A percentile compares a stretch with the other conserved stretches of the same genome.
These are phyloP conservation scores for Amia ocellicauda DNA, from an alignment of 2,113 vertebrate genomes.

Conservation along the genomic window DNA sequence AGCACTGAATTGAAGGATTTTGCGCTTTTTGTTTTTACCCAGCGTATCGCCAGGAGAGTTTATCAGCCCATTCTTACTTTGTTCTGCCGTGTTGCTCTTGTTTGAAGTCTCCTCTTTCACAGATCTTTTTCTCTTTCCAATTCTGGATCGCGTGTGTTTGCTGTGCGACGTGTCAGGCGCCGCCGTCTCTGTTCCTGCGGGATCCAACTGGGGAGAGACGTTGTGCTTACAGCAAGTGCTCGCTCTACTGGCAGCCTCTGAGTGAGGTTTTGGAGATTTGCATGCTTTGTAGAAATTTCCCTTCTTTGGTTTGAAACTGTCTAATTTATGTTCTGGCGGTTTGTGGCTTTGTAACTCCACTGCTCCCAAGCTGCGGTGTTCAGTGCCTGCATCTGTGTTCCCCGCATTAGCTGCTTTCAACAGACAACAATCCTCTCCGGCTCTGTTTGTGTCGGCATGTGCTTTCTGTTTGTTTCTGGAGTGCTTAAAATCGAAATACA, in stretches of 20 bases:
- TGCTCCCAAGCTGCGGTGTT: constrained; percentile 32
- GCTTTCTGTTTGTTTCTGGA: constrained; percentile 50
- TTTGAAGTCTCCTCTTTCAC: constrained; percentile 50
- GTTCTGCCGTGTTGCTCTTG: constrained; percentile 48
- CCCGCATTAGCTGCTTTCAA: constrained; percentile 39
- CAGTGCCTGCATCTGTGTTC: constrained; percentile 49
- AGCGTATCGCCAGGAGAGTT: constrained; percentile 59
- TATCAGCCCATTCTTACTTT: constrained; percentile 60
- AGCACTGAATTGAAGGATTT: constrained; percentile 31
- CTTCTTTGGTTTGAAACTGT: constrained; percentile 71
- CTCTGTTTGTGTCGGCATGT: constrained; percentile 34
- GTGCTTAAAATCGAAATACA: constrained; percentile 72
- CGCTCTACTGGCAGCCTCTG: constrained; percentile 57
- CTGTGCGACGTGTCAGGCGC: constrained; percentile 47
- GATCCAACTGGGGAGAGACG: constrained; percentile 43
- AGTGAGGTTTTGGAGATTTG: constrained; percentile 69
- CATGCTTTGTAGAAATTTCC: constrained; percentile 53
- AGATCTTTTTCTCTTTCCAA: constrained; percentile 50
- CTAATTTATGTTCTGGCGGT: constrained; percentile 63
- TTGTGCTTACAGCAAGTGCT: constrained; percentile 42
- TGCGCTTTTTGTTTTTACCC: constrained; percentile 55
- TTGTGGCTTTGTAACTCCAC: constrained; percentile 55
- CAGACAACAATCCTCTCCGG: constrained; percentile 37
- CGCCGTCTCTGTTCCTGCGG: constrained; percentile 61
- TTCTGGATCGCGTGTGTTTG: constrained; percentile 36